phyloP scores from a whole-genome alignment of 2,113 vertebrate species.

The Rhynchopsitta pachyrhyncha region DNA sequence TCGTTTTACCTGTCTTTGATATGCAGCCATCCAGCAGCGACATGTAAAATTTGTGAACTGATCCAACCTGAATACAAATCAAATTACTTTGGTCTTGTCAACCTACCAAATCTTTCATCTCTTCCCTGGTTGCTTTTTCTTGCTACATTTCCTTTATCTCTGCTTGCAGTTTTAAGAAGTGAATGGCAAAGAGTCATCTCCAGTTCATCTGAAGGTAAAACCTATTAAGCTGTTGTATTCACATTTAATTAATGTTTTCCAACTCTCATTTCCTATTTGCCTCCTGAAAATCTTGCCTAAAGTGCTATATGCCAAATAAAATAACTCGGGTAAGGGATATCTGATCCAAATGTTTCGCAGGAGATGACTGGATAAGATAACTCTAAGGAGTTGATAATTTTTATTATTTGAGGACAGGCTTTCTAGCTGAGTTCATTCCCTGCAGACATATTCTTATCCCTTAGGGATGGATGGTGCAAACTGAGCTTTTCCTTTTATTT shows the following conservation, averaged over 20 bases:
- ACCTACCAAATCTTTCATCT: constrained; percentile 57
- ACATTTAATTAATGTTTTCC: constrained; percentile 73
- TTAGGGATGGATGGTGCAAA: constrained; percentile 40
- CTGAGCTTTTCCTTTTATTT: constrained; percentile 47
- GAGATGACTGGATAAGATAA: constrained; percentile 64
- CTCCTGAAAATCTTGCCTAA: constrained; percentile 62
- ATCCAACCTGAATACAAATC: constrained; percentile 37
- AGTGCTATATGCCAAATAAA: constrained; percentile 65
- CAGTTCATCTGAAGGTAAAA: constrained; percentile 67
- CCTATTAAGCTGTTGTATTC: constrained; percentile 70
- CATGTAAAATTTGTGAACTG: constrained; percentile 13
- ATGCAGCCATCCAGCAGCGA: not conserved
- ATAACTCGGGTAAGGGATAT: constrained; percentile 64
- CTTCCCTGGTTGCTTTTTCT: constrained; percentile 37
- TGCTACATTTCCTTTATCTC: constrained; percentile 65
- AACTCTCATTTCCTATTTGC: constrained; percentile 71
- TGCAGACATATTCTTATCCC: constrained; percentile 30
- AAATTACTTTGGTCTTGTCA: constrained; percentile 63
- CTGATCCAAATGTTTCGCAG: constrained; percentile 62
- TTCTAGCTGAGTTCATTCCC: not conserved
- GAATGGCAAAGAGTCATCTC: constrained; percentile 64
- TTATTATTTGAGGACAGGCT: constrained; percentile 59
- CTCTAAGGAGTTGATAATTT: constrained; percentile 54
- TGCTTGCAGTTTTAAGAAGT: constrained; percentile 54
- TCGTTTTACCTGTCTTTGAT: not conserved